A percentile compares a stretch with the other conserved stretches of the same genome.
Evolutionary conservation across 2,888 invertebrate species (phyloP).

Genomic region (Aleiodes testaceus): DNA sequence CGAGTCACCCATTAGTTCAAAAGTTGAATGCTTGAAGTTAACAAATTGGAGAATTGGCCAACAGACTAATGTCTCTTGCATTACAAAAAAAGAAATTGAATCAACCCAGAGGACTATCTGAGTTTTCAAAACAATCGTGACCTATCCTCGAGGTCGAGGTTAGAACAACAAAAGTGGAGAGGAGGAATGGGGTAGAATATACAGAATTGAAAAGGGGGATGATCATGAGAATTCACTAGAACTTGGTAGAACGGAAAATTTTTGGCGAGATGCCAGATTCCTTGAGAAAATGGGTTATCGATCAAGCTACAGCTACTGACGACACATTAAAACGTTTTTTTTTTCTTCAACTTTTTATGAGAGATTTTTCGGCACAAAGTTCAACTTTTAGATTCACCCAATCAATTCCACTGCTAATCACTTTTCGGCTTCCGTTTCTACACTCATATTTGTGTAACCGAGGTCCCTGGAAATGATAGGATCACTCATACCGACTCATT

Average conservation of each 20-base stretch:
- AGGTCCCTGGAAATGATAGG: slow-evolving; percentile 14
- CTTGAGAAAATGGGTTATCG: slow-evolving; percentile 66
- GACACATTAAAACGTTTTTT: slow-evolving; percentile 19
- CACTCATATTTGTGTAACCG: neutral
- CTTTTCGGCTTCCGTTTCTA: neutral
- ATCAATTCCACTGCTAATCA: neutral
- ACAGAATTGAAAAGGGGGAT: slow-evolving; percentile 17
- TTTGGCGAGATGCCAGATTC: slow-evolving; percentile 62
- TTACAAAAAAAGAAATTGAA: neutral
- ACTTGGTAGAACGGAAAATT: slow-evolving; percentile 37
- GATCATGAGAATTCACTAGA: slow-evolving; percentile 23
- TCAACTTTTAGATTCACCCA: slow-evolving; percentile 13
- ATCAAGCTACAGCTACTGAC: slow-evolving; percentile 53
- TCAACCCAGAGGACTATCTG: neutral
- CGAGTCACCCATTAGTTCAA: slow-evolving; percentile 3
- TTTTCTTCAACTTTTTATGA: neutral
- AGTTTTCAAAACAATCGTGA: slow-evolving; percentile 56
- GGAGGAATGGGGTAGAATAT: slow-evolving; percentile 20
- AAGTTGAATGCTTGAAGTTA: slow-evolving; percentile 26
- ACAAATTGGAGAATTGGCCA: slow-evolving; percentile 20
- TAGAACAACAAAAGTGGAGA: slow-evolving; percentile 33
- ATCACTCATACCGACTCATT: slow-evolving; percentile 7
- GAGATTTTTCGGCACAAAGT: slow-evolving; percentile 16
- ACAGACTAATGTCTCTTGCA: slow-evolving; percentile 15
- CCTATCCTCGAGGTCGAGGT: slow-evolving; percentile 49